These are phyloP conservation scores for Rapana venosa DNA, from an alignment of 2,888 invertebrate species.

Conservation along the genomic window DNA sequence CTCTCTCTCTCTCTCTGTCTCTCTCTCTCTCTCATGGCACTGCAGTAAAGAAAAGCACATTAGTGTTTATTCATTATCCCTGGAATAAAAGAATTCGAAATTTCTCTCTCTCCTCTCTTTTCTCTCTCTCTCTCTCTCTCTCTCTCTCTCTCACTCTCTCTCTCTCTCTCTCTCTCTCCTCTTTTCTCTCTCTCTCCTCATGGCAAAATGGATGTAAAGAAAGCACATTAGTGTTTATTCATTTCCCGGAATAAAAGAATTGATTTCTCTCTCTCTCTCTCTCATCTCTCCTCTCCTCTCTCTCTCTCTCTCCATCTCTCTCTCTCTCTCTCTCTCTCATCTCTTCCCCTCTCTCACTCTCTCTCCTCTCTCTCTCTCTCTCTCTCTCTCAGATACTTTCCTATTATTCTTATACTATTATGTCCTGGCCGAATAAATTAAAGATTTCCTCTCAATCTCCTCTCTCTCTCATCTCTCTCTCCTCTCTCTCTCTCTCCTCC, in stretches of 20 bases:
- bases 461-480: too few relatives aligned
- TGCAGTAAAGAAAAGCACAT: too few relatives aligned
- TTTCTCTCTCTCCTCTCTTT: neutral
- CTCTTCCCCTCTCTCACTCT: neutral
- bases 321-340: neutral
- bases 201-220: too few relatives aligned
- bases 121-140: neutral
- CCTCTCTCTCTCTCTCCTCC: too few relatives aligned
- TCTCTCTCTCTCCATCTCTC: neutral
- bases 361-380: neutral
- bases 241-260: too few relatives aligned
- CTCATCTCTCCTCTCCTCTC: neutral
- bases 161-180: neutral
- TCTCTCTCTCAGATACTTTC: too few relatives aligned
- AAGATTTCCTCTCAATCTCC: neutral
- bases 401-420: too few relatives aligned
- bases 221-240: too few relatives aligned
- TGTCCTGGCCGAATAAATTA: too few relatives aligned
- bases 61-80: too few relatives aligned
- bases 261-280: neutral
- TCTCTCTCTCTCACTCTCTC: neutral
- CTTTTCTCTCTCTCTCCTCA: neutral
- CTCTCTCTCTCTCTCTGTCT: too few relatives aligned
- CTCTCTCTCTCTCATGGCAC: neutral
- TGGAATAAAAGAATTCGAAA: too few relatives aligned